These are phyloP conservation scores for Pachymerium ferrugineum DNA, from an alignment of 2,888 invertebrate genomes.

Conservation along the genomic window DNA sequence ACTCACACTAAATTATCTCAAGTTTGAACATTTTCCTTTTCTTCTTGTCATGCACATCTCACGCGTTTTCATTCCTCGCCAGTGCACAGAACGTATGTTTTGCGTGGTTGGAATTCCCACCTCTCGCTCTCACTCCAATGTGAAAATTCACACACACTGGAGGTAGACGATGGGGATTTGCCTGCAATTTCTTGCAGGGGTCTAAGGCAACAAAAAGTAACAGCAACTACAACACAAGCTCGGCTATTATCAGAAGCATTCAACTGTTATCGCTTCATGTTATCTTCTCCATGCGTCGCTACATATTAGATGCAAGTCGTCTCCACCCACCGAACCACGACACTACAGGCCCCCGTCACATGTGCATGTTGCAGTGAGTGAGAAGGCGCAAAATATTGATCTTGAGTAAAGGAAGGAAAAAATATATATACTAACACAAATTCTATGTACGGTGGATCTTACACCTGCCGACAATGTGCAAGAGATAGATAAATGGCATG, in stretches of 20 bases:
- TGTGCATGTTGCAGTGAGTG: neutral
- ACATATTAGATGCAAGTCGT: conserved; percentile 14
- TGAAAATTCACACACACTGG: neutral
- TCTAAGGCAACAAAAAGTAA: neutral
- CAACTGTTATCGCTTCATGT: conserved; percentile 10
- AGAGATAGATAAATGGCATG: neutral
- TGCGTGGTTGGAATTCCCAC: conserved; percentile 21
- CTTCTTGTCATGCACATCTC: conserved; percentile 9
- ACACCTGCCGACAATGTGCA: neutral
- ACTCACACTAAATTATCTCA: conserved; percentile 6
- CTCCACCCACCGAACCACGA: neutral
- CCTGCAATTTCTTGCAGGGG: neutral
- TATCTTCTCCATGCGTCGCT: conserved; percentile 1
- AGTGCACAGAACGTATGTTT: conserved; percentile 10
- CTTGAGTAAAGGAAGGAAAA: neutral
- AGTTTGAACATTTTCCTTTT: neutral
- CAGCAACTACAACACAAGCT: conserved; percentile 14
- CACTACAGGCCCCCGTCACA: neutral
- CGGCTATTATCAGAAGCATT: conserved; percentile 11
- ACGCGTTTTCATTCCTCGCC: neutral
- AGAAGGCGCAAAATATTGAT: conserved; percentile 13
- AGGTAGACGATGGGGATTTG: neutral
- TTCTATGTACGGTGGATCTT: neutral
- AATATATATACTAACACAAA: neutral
- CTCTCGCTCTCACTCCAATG: neutral